A percentile compares a stretch with the other conserved stretches of the same genome.
Conservation (phyloP, 2,113 vertebrate genomes). For the Numenius arquata region DNA sequence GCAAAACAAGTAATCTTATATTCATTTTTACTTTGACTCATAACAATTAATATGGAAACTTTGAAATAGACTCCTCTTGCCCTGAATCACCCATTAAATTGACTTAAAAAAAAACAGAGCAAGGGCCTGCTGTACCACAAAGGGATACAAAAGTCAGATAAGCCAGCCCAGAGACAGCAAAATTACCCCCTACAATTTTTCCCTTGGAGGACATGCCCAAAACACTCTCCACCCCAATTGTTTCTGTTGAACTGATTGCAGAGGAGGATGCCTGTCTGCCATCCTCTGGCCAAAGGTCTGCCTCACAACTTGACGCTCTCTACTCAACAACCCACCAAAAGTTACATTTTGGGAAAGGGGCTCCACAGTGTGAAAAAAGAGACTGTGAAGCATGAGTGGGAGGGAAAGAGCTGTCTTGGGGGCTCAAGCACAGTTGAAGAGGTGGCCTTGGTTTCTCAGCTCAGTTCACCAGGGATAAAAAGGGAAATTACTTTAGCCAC, state of each 20-base stretch:
- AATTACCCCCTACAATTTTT: not conserved
- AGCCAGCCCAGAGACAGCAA: not conserved
- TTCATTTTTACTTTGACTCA: not conserved
- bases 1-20: not conserved
- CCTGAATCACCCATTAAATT: not conserved
- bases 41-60: not conserved
- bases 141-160: not conserved
- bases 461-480: not conserved
- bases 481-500: not conserved
- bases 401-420: not conserved
- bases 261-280: not conserved
- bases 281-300: not conserved
- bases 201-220: not conserved
- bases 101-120: not conserved
- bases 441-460: not conserved
- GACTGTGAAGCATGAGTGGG: accelerated
- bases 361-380: not conserved
- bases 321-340: not conserved
- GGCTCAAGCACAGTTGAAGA: not conserved
- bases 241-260: not conserved
- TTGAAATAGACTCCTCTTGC: not conserved
- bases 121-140: not conserved
- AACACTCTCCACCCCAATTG: not conserved
- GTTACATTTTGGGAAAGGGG: not conserved
- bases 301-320: not conserved